phyloP scores from a whole-genome alignment of 2,888 invertebrate species.

The Nymphalis urticae region DNA sequence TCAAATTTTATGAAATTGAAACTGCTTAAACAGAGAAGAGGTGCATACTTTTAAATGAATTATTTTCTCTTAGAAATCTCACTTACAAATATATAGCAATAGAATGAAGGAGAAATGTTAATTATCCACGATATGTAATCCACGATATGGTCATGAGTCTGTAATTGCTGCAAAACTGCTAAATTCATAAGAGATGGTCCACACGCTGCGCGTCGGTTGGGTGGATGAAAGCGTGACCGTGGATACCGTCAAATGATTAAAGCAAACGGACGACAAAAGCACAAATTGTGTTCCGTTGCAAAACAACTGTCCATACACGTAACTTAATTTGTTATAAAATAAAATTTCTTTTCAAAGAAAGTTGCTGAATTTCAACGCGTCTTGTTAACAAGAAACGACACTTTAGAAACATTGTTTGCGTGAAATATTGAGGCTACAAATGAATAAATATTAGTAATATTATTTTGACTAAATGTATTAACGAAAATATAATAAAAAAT shows the following conservation, averaged over 20 bases:
- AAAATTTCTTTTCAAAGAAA: constrained; percentile 35
- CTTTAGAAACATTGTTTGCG: background rate
- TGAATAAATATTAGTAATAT: too few relatives aligned
- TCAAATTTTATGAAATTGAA: background rate
- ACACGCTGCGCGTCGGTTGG: constrained; percentile 11
- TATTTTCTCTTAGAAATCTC: constrained; percentile 12
- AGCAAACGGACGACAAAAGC: constrained; percentile 30
- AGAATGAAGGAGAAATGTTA: constrained; percentile 12
- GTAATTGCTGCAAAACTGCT: constrained; percentile 17
- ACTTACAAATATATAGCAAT: constrained; percentile 5
- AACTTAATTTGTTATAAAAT: constrained; percentile 34
- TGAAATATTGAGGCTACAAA: too few relatives aligned
- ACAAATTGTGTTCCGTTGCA: constrained; percentile 9
- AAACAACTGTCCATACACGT: constrained; percentile 13
- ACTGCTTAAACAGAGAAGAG: background rate
- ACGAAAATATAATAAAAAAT: too few relatives aligned
- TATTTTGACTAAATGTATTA: too few relatives aligned
- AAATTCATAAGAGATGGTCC: constrained; percentile 26
- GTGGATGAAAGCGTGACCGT: constrained; percentile 36
- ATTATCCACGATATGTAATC: constrained; percentile 11
- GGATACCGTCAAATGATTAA: constrained; percentile 27
- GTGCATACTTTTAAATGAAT: constrained; percentile 1
- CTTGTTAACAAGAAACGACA: background rate
- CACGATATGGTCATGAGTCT: constrained; percentile 21
- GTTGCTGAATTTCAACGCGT: constrained; percentile 11